A percentile compares a stretch with the other conserved stretches of the same genome.
Evolutionary conservation across 2,113 vertebrate species (phyloP).

Genomic region (Aegotheles bennettii): DNA sequence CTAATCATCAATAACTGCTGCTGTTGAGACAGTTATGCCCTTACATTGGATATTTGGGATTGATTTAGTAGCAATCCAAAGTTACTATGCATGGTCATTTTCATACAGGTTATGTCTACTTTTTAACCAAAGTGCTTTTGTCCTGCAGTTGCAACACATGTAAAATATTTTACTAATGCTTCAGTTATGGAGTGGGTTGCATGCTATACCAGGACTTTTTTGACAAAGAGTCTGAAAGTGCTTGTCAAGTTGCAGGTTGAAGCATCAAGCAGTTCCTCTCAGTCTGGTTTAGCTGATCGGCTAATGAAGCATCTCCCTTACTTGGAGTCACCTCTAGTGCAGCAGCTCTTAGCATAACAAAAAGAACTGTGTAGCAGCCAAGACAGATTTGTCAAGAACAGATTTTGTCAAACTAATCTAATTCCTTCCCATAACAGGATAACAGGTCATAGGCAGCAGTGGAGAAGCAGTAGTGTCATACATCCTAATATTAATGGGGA

Average conservation of each 20-base stretch:
- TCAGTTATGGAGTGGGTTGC: rapidly evolving
- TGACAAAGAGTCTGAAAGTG: background rate
- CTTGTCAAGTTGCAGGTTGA: background rate
- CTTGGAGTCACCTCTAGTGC: background rate
- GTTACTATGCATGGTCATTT: background rate
- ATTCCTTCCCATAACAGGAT: background rate
- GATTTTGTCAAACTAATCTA: background rate
- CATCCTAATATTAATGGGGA: background rate
- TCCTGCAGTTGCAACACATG: background rate
- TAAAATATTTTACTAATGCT: background rate
- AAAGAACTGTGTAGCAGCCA: background rate
- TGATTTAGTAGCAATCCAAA: background rate
- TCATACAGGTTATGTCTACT: background rate
- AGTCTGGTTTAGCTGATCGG: background rate
- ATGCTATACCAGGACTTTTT: background rate
- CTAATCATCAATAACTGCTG: background rate
- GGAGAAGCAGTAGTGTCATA: background rate
- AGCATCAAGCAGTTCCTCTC: background rate
- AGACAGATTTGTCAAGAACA: background rate
- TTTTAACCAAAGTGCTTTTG: background rate
- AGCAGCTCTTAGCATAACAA: background rate
- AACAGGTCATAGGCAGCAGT: background rate
- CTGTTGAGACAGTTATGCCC: background rate
- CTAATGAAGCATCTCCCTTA: background rate
- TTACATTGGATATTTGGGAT: background rate